phyloP scores from a whole-genome alignment of 2,113 vertebrate species.

The Furnarius figulus region DNA sequence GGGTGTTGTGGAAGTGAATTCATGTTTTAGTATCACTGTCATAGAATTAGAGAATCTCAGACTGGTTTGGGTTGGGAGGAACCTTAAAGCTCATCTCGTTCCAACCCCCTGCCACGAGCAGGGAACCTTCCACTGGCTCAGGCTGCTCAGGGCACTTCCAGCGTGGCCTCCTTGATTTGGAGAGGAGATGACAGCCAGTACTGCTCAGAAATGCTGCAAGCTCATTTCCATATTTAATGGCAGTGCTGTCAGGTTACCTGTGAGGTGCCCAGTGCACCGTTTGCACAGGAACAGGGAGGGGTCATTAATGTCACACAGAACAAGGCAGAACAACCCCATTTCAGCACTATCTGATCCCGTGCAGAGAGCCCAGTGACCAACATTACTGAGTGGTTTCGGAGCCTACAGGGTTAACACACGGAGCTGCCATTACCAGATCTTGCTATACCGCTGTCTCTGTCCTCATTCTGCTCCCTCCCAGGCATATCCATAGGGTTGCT shows the following conservation, averaged over 20 bases:
- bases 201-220: background rate
- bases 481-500: slow-evolving; percentile 99
- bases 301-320: background rate
- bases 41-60: background rate
- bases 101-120: background rate
- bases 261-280: background rate
- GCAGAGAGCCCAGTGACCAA: background rate
- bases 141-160: background rate
- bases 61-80: background rate
- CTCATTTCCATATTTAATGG: background rate
- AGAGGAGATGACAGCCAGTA: background rate
- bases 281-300: rapidly evolving
- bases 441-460: slow-evolving; percentile 96
- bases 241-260: background rate
- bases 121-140: background rate
- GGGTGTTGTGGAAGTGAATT: background rate
- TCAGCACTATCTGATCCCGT: background rate
- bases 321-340: background rate
- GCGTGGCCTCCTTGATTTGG: background rate
- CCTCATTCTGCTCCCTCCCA: slow-evolving; percentile 87
- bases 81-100: background rate
- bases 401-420: background rate
- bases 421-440: slow-evolving; percentile 86
- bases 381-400: background rate
- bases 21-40: background rate